Conservation (phyloP, 2,113 vertebrate genomes). For the Crotalus helleri region DNA sequence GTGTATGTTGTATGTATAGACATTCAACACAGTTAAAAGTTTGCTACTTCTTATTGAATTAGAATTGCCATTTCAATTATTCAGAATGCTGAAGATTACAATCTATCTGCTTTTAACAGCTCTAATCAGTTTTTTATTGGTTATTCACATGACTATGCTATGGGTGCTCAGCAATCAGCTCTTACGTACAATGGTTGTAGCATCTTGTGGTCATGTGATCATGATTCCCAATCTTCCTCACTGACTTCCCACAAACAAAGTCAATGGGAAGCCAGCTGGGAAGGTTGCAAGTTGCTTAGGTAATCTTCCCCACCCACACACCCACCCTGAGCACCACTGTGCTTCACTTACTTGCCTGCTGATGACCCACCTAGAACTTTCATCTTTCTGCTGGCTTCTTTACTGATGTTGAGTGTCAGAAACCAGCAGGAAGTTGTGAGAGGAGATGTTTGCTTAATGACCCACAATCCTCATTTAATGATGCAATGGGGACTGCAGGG, state of each 20-base stretch:
- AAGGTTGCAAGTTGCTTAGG: no score
- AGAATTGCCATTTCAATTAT: conserved; percentile 3
- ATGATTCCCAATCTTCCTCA: neutral
- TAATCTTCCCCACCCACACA: neutral
- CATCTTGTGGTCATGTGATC: neutral
- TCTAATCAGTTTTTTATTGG: conserved; percentile 52
- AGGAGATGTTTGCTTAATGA: neutral
- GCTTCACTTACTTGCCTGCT: neutral
- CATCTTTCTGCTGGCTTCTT: neutral
- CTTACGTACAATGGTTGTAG: neutral
- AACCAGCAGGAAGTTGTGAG: neutral
- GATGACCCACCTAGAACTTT: neutral
- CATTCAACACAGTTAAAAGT: neutral
- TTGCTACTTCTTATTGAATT: conserved; percentile 22
- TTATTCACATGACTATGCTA: conserved; percentile 17
- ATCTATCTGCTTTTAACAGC: conserved; percentile 51
- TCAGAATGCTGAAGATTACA: conserved; percentile 34
- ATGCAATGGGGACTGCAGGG: neutral
- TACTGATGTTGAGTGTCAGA: neutral
- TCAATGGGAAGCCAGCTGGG: neutral
- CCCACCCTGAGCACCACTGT: neutral
- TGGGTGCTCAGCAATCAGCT: neutral
- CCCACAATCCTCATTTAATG: neutral
- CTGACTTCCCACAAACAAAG: neutral
- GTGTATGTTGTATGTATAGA: neutral